Conservation (phyloP, 2,797 vertebrate species). For the Sternotherus odoratus region DNA sequence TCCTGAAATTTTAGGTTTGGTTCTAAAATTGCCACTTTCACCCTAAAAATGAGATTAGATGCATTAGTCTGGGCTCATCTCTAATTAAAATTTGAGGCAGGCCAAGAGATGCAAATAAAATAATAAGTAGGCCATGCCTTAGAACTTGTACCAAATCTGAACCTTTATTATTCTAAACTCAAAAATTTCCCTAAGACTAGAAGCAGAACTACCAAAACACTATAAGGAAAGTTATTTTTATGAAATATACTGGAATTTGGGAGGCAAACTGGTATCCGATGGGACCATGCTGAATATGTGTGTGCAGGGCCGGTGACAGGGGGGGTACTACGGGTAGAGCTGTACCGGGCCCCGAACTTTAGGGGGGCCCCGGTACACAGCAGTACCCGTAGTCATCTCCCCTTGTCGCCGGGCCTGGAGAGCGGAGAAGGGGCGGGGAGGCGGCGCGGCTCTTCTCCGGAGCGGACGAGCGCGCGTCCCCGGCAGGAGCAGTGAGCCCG, state of each 20-base stretch:
- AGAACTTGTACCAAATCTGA: background rate
- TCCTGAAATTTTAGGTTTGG: background rate
- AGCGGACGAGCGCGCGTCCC: too few relatives aligned
- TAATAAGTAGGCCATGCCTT: background rate
- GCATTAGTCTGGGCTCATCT: background rate
- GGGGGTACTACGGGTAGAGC: too few relatives aligned
- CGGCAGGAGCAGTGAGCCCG: too few relatives aligned
- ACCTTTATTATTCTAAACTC: background rate
- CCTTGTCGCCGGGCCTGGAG: too few relatives aligned
- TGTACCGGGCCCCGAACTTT: too few relatives aligned
- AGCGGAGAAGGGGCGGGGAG: too few relatives aligned
- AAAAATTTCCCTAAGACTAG: background rate
- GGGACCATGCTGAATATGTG: background rate
- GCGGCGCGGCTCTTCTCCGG: too few relatives aligned
- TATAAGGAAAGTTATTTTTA: background rate
- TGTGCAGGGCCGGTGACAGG: too few relatives aligned
- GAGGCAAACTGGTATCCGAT: background rate
- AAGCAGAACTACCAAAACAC: background rate
- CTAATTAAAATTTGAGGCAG: background rate
- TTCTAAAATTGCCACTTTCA: background rate
- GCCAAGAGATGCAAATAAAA: background rate
- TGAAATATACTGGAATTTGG: background rate
- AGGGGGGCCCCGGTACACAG: too few relatives aligned
- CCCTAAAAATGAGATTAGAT: background rate
- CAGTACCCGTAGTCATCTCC: too few relatives aligned